Evolutionary conservation across 2,888 invertebrate genomes (phyloP), one percentile per base, ranked within the genome.

Genomic region (Pandemis cinnamomeana): DNA sequence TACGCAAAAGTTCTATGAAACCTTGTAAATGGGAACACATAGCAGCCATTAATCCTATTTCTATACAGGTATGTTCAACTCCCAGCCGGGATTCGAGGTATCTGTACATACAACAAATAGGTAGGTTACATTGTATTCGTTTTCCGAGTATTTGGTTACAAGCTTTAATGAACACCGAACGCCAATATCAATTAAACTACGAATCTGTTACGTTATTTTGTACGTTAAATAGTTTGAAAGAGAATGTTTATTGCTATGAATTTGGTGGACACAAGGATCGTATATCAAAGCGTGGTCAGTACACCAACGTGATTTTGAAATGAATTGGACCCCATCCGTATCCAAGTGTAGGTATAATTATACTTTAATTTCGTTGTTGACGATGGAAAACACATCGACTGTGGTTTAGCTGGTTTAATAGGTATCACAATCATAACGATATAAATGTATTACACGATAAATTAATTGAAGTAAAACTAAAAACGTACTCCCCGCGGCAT

Each of bases 151-250:
- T 58, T 51, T 36, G 5, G 44, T 63, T 53, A 64, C 53, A 27
- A 27, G 36, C 41, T 3, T 41, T 15, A 71, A 60, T 42, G 60
- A 66, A 51, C 41, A 44, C 60, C 60, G 44, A 42, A n/a, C 64
- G 64, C 60, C 36, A 68, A 68, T 55, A 27, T n/a, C 20, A 67
- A 58, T 72, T 48, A 68, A 67, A 58, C 48, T 42, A 64, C 55
- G 36, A 71, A 61, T 67, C 60, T 41, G 42, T 36, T 61, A 41
- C 7, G 61, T 10, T 41, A 61, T 41, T 61, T 48, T 36, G 48
- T 36, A 27, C 58, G 13, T 15, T 58, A 58, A 44, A 36, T 55
- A 68, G 58, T 58, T 58, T 27, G 27, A 6, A 20, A 5, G 58
- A 10, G 27, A 58, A 58, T 58, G 58, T 58, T 13, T 58, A 58